Base-by-base conservation (phyloP, 2,888 invertebrate species). In the Cremastobaeus sp. region DNA sequence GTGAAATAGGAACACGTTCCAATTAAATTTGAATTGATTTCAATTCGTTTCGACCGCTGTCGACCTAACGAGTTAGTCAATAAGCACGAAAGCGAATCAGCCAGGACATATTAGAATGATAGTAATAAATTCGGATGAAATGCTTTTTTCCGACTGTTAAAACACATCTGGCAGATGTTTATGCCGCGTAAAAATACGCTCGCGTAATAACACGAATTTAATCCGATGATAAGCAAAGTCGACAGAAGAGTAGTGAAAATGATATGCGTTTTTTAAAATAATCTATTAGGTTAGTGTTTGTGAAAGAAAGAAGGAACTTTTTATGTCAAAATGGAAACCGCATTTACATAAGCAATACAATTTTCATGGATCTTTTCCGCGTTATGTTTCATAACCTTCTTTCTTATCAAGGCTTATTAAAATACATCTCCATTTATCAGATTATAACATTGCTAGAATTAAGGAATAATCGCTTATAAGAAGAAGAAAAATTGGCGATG, bases 121-220 rank as follows among this genome's bases (percentile, higher is more conserved):
- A 11, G 68, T 59, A 48, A 52, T 68, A 43, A 68, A 68, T 68
- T 68, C 59, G 59, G 59, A 59, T 59, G 59, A 68, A 68, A 50
- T 50, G 28, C 52, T 59, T 43, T 66, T 48, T n/a, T 28, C 14
- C 45, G n/a, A 54, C 37, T 47, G 69, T 60, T 52, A 43, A 68
- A 68, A 68, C 55, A 45, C 45, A 43, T 34, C 45, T 68, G 68
- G 25, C 59, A 59, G 20, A 25, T 60, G 68, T 69, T 69, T 52
- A 60, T 32, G 37, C 30, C 21, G 43, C 30, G 39, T 39, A 60
- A 59, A 69, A 60, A 69, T 60, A 69, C 54, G 37, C 21, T 52
- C 60, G 32, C 32, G 32, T 54, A 47, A 54, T 52, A 69, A 69
- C 59, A 20, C 37, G 54, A 54, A 45, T 54, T 14, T 43, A 45